phyloP scores from a whole-genome alignment of 2,888 invertebrate species.

The Perizoma flavofasciatum region DNA sequence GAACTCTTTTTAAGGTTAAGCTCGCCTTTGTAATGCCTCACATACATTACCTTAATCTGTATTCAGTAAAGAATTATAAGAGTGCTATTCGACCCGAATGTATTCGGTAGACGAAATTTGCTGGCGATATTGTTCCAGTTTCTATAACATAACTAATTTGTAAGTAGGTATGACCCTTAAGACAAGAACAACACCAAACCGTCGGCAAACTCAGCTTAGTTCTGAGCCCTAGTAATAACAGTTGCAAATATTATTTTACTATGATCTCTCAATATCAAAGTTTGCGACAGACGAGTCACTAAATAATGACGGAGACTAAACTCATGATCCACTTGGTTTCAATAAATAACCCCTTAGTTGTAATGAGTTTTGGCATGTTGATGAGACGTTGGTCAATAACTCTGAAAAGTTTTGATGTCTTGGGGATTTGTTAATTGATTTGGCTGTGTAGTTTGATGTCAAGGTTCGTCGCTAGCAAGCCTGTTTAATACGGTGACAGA shows the following conservation, averaged over 20 bases:
- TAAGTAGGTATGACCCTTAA: too few relatives aligned
- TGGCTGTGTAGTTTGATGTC: slow-evolving; percentile 11
- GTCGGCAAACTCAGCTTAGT: neutral
- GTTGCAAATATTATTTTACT: slow-evolving; percentile 13
- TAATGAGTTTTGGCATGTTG: slow-evolving; percentile 21
- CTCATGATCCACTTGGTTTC: slow-evolving; percentile 14
- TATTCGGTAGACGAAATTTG: too few relatives aligned
- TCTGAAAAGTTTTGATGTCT: slow-evolving; percentile 16
- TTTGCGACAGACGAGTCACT: slow-evolving; percentile 9
- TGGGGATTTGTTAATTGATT: slow-evolving; percentile 16
- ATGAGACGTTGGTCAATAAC: slow-evolving; percentile 19
- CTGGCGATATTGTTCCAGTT: too few relatives aligned
- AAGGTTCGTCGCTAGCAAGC: slow-evolving; percentile 3
- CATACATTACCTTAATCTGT: too few relatives aligned
- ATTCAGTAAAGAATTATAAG: too few relatives aligned
- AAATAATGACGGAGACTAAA: slow-evolving; percentile 9
- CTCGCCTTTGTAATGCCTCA: too few relatives aligned
- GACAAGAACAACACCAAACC: too few relatives aligned
- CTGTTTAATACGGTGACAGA: too few relatives aligned
- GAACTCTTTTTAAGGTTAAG: too few relatives aligned
- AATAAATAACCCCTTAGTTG: slow-evolving; percentile 14
- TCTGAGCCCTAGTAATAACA: slow-evolving; percentile 8
- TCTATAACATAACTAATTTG: too few relatives aligned
- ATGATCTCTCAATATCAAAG: slow-evolving; percentile 14
- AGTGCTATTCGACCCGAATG: too few relatives aligned